Evolutionary conservation across 2,888 invertebrate species (phyloP), one percentile per base, ranked within the genome.

Genomic region (Sarcophaga caerulescens): DNA sequence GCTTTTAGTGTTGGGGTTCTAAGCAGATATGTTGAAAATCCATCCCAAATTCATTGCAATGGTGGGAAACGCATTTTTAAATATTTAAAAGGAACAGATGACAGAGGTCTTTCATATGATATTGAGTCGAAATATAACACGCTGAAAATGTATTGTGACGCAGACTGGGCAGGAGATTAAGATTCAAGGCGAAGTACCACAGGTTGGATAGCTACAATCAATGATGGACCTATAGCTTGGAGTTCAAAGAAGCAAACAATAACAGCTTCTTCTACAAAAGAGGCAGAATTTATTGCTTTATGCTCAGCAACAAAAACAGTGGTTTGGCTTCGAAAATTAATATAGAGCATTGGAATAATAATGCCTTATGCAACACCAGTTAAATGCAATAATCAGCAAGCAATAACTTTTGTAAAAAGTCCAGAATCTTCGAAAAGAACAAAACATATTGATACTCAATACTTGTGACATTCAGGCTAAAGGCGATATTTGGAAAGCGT

Each of bases 361-460:
- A 65, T 60, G 44, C 6, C 5, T 25, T 0, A 10, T 14, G 25
- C 85, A 63, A 76, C 59, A 44, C 6, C 17, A 25, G 60, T 85
- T 71, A 47, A 63, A 5, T 76, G 71, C 62, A 80, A 83, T 25
- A 83, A 85, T 65, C 83, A 85, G 75, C 47, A 69, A 68, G 77
- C 75, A 23, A 92, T 80, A 60, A 70, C 66, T 23, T 59, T 85
- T 35, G 85, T 83, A 17, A 63, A 74, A 19, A 85, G 35, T 65
- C 85, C 83, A 19, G 63, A 78, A 59, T 79, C 70, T 12, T 74
- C 68, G 12, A 81, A 85, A 52, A 45, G 83, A 6, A 79, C 85
- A 6, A 73, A 71, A 45, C 84, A 81, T 59, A 84, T 77, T 19
- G 84, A 80, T 23, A 73, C 47, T 10, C 83, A 84, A 45, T 86